phyloP scores from a whole-genome alignment of 1,140 invertebrate genomes.

The Drosophila varians region DNA sequence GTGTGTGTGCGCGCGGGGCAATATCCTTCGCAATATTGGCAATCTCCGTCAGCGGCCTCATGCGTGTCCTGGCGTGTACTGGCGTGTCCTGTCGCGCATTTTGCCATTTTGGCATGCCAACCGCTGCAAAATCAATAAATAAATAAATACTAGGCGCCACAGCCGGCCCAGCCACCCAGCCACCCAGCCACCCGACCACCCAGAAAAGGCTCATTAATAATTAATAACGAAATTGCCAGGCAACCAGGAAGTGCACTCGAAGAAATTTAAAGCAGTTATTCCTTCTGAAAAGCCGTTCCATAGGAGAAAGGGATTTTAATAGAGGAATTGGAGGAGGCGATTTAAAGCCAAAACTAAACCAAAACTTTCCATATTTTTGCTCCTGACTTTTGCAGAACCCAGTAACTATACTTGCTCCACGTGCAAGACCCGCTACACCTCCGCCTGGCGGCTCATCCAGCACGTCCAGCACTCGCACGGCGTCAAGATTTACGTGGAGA shows the following conservation, averaged over 20 bases:
- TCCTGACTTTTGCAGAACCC: no score
- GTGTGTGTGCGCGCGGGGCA: slow-evolving; percentile 23
- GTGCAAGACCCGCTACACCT: slow-evolving; percentile 94
- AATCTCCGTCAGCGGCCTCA: slow-evolving; percentile 51
- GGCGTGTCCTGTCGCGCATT: slow-evolving; percentile 38
- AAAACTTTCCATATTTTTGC: neutral
- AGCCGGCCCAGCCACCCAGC: neutral
- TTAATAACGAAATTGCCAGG: slow-evolving; percentile 67
- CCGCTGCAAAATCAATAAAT: slow-evolving; percentile 75
- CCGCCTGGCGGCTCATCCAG: slow-evolving; percentile 96
- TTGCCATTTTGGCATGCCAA: slow-evolving; percentile 64
- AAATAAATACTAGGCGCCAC: slow-evolving; percentile 49
- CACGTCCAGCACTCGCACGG: slow-evolving; percentile 97
- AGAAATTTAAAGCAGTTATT: no score
- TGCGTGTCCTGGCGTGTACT: slow-evolving; percentile 5
- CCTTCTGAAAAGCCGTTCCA: no score
- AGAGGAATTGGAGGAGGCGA: no score
- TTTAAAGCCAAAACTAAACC: neutral
- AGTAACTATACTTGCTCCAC: slow-evolving; percentile 97
- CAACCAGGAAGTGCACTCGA: slow-evolving; percentile 6
- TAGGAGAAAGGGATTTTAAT: no score
- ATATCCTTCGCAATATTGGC: slow-evolving; percentile 56
- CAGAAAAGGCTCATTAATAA: slow-evolving; percentile 59
- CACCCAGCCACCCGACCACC: neutral
- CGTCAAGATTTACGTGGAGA: slow-evolving; percentile 94